Conservation (phyloP, 1,140 invertebrate species). For the Tachypleus tridentatus region DNA sequence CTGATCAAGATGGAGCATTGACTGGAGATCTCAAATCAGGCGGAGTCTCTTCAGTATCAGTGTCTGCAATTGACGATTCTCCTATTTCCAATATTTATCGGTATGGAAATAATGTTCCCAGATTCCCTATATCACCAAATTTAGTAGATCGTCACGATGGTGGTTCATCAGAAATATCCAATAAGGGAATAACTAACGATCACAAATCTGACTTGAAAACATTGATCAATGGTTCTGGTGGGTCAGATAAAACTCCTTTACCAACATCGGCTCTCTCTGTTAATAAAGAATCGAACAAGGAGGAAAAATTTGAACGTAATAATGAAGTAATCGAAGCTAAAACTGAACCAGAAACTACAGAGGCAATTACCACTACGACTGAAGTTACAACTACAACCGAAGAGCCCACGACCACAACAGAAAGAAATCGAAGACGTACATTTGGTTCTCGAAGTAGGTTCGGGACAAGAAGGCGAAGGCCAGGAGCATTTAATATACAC, state of each 20-base stretch:
- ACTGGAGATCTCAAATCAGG: not conserved
- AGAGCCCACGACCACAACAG: slow-evolving; percentile 9
- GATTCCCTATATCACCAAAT: slow-evolving; percentile 3
- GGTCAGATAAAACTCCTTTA: too few species aligned
- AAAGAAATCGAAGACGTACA: slow-evolving; percentile 7
- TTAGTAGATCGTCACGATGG: not conserved
- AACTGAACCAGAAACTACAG: slow-evolving; percentile 1
- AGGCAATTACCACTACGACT: slow-evolving; percentile 7
- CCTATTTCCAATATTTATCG: slow-evolving; percentile 3
- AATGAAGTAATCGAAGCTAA: slow-evolving; percentile 8
- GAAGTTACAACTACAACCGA: slow-evolving; percentile 10
- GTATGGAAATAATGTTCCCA: slow-evolving; percentile 8
- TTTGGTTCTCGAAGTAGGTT: slow-evolving; percentile 4
- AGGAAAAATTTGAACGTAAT: not conserved
- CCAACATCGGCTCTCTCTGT: too few species aligned
- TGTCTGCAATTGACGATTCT: not conserved
- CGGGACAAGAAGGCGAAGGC: not conserved
- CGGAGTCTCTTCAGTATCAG: not conserved
- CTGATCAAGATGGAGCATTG: not conserved
- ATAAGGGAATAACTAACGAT: not conserved
- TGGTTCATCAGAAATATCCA: not conserved
- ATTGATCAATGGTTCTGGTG: too few species aligned
- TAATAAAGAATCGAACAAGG: too few species aligned
- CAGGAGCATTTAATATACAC: not conserved
- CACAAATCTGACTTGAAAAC: too few species aligned